Base-by-base conservation (phyloP, 2,888 invertebrate species). In the Amitus sp. region DNA sequence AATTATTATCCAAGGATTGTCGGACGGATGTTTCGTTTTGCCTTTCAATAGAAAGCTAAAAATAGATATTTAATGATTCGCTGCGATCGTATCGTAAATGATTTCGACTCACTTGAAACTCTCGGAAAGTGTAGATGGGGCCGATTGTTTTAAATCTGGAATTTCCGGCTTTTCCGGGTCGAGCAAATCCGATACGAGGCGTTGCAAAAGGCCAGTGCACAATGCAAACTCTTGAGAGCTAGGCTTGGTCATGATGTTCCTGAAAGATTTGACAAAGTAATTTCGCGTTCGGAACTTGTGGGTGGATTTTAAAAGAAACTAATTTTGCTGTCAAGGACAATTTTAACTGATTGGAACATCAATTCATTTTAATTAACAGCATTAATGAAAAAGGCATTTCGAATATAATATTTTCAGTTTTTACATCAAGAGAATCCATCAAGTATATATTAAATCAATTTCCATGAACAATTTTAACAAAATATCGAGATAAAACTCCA, bases 1-100 rank as follows among this genome's bases (percentile, higher is more conserved):
- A 10, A 91, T 77, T 15, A 91, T 85, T 53, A 90, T 83, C 19
- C 86, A 84, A 0, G 87, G 85, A 71, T 87, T 88, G 74, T 90
- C 89, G 10, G 87, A 77, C 0, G 90, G 90, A 59, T 89, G 87
- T 39, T 79, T 86, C 13, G 85, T 66, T 53, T 84, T 83, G 51
- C 83, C 76, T 56, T 72, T 84, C 67, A 85, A 85, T 51, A 90
- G 83, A 46, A 89, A 86, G 68, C 90, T 90, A 82, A n/a, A 78
- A 77, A 46, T 53, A 51, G 37, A 23, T 7, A 23, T 45, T n/a
- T 19, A 1, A 12, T 13, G 7, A 45, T 18, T 27, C 27, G 27
- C 1, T 27, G 1, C 43, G 33, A 19, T 45, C 15, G 4, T 15
- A 39, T 19, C 10, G 33, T 49, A 37, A 23, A 5, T 23, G 12